Conservation (phyloP, 2,888 invertebrate genomes). For the Pyrrhia umbra region DNA sequence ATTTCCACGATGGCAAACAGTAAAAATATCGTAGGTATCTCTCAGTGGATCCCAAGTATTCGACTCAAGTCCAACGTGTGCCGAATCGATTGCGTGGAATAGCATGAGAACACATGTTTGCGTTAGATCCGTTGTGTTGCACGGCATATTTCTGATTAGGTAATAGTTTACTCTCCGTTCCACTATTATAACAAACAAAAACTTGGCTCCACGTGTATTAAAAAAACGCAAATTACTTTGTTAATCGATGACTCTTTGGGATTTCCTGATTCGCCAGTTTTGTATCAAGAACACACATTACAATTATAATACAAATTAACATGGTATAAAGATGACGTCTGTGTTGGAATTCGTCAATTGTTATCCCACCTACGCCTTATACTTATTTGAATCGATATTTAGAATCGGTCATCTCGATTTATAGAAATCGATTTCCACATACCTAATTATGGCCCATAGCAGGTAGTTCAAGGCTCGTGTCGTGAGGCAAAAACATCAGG, state of each 20-base stretch:
- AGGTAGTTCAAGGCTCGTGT: slow-evolving; percentile 24
- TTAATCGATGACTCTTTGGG: slow-evolving; percentile 15
- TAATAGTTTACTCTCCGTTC: slow-evolving; percentile 51
- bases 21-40: slow-evolving; percentile 41
- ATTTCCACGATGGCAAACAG: too few species aligned
- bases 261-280: slow-evolving; percentile 49
- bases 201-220: not conserved
- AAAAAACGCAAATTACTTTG: slow-evolving; percentile 1
- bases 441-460: slow-evolving; percentile 10
- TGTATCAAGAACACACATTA: slow-evolving; percentile 32
- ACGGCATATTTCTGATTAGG: slow-evolving; percentile 76
- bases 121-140: slow-evolving; percentile 57
- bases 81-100: slow-evolving; percentile 78
- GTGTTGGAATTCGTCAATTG: slow-evolving; percentile 45
- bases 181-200: slow-evolving; percentile 26
- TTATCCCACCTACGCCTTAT: slow-evolving; percentile 38
- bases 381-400: slow-evolving; percentile 37
- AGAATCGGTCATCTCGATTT: slow-evolving; percentile 18
- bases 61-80: slow-evolving; percentile 63
- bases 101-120: slow-evolving; percentile 71
- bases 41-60: slow-evolving; percentile 21
- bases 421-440: slow-evolving; percentile 38
- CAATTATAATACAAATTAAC: slow-evolving; percentile 19
- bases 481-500: not conserved
- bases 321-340: slow-evolving; percentile 38